Base-by-base conservation (phyloP, 2,888 invertebrate species). In the Hypselothyrea guttata region DNA sequence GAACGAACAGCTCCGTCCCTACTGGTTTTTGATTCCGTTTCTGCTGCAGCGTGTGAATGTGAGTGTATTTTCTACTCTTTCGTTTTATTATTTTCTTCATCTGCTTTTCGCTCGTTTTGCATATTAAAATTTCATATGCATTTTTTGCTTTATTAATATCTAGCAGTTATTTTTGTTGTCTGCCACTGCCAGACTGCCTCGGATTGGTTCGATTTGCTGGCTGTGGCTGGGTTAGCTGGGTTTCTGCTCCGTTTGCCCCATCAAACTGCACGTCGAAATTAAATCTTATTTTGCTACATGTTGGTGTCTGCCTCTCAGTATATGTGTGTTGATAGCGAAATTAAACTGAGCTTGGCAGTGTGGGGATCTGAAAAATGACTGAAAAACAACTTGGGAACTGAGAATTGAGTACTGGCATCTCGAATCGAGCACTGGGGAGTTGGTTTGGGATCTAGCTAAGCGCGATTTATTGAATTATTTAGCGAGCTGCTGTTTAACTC, bases 111-210 rank as follows among this genome's bases (percentile, higher is more conserved):
- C 71, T 74, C 84, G 75, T 78, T 22, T 82, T 78, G 84, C 78
- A 78, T 81, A 81, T 81, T 81, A 81, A 85, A 83, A 83, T 79
- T 85, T 84, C 85, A 84, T 84, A 82, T 79, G 85, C 56, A 75
- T 78, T 83, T 83, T 71, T 82, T 67, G 79, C 79, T 81, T 73
- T 85, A 85, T 79, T 85, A 83, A 79, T 83, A 85, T 85, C 75
- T 84, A 78, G 82, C 84, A 74, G 85, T 82, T 78, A 79, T 79
- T 84, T 79, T 84, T 60, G 71, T 62, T 71, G 75, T 54, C 52
- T 61, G 49, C 59, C 44, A 52, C 57, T 55, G 35, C 66, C 22
- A 22, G 22, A 22, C 22, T 22, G 45, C 51, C 49, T 65, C 38
- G 70, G 48, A 52, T 57, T 52, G 59, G 47, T 65, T 73, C 70